Conservation (phyloP, 2,797 vertebrate species). For the Craterocephalus amniculus region DNA sequence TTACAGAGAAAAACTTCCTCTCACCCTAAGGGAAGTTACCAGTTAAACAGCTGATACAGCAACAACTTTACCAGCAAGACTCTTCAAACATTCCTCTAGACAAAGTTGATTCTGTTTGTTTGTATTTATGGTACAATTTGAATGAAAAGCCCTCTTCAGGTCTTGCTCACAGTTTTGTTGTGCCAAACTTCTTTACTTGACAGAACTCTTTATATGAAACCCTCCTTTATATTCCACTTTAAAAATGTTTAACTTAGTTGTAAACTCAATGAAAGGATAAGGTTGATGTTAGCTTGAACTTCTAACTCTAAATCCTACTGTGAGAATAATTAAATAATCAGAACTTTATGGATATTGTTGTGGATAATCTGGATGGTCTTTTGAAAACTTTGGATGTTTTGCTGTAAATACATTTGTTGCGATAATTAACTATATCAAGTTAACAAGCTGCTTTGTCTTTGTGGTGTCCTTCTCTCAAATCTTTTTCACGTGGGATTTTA, state of each 20-base stretch:
- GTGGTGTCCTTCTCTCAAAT: no score
- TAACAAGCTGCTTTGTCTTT: no score
- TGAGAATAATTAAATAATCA: background rate
- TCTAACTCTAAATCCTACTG: background rate
- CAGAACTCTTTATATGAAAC: background rate
- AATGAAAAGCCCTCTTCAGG: background rate
- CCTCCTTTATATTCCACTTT: background rate
- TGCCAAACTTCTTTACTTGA: background rate
- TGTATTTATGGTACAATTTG: background rate
- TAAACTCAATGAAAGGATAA: background rate
- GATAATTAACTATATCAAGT: no score
- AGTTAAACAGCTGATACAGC: no score
- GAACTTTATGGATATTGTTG: background rate
- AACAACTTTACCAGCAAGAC: no score
- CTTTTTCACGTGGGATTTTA: no score
- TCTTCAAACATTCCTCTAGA: background rate
- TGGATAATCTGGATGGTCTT: background rate
- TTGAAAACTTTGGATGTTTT: background rate
- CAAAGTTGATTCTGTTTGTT: background rate
- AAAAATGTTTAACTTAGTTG: background rate
- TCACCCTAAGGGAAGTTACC: no score
- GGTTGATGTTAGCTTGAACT: background rate
- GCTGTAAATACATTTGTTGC: background rate
- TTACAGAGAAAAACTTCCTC: no score
- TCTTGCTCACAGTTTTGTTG: background rate